phyloP scores from a whole-genome alignment of 2,113 vertebrate species.

The Typhlomys cinereus region DNA sequence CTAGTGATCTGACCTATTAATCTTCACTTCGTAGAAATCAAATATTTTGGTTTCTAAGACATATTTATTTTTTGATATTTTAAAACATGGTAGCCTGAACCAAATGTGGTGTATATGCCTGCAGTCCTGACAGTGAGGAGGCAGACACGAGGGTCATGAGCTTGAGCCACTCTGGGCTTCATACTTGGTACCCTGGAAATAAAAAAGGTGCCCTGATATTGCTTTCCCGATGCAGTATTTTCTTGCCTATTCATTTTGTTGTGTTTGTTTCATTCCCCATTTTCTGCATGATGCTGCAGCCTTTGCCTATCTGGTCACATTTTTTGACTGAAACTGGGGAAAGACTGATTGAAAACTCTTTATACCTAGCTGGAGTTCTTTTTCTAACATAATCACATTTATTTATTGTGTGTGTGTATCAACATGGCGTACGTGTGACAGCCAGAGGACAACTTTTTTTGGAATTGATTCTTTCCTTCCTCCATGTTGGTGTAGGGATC shows the following conservation, averaged over 20 bases:
- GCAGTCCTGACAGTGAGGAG: background rate
- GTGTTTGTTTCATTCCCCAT: background rate
- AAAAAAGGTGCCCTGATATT: background rate
- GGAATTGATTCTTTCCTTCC: too few relatives aligned
- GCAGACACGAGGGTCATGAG: background rate
- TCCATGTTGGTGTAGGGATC: too few relatives aligned
- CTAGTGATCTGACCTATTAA: slow-evolving; percentile 25
- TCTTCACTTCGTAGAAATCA: background rate
- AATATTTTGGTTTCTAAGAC: slow-evolving; percentile 21
- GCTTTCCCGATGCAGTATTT: background rate
- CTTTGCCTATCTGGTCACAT: background rate
- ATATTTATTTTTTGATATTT: slow-evolving; percentile 39
- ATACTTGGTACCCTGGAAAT: background rate
- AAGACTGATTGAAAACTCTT: background rate
- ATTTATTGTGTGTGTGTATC: too few relatives aligned
- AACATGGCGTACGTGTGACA: too few relatives aligned
- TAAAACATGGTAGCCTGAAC: background rate
- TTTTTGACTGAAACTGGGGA: background rate
- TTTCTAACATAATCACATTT: too few relatives aligned
- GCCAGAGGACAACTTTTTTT: too few relatives aligned
- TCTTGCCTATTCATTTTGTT: background rate
- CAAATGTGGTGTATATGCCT: background rate
- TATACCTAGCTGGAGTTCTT: background rate
- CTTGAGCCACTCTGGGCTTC: background rate
- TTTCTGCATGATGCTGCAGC: background rate